phyloP scores from a whole-genome alignment of 2,113 vertebrate genomes.

The Megaptera novaeangliae region DNA sequence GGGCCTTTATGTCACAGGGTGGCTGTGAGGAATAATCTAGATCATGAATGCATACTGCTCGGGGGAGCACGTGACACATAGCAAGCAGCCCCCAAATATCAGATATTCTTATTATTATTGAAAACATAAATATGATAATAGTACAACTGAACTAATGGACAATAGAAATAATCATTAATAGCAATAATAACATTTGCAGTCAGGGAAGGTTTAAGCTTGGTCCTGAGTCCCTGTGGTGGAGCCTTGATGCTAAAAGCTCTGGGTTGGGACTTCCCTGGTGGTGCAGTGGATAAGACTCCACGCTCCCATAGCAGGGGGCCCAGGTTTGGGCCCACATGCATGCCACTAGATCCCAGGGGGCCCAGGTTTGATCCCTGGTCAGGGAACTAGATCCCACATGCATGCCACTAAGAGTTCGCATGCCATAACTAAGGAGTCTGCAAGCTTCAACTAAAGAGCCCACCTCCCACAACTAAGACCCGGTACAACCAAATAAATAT shows the following conservation, averaged over 20 bases:
- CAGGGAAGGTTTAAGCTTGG: neutral
- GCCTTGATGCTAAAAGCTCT: neutral
- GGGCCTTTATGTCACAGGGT: neutral
- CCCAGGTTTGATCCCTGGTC: no score
- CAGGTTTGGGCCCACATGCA: no score
- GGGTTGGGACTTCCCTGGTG: no score
- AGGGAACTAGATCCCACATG: no score
- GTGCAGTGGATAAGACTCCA: no score
- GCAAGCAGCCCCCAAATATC: neutral
- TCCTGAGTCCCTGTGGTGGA: neutral
- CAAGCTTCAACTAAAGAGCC: no score
- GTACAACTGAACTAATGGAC: neutral
- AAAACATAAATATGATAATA: neutral
- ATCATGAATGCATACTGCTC: neutral
- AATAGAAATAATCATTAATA: neutral
- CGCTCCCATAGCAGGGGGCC: no score
- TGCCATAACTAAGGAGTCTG: no score
- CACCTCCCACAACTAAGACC: no score
- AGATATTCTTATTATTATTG: neutral
- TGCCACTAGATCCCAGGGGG: no score
- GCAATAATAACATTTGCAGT: neutral
- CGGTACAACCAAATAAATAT: no score
- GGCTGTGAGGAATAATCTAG: neutral
- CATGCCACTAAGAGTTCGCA: no score
- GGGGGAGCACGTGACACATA: neutral